Percentiles rank a stretch among this genome's conserved stretches.
These are phyloP conservation scores for Hemibagrus wyckioides DNA, from an alignment of 2,113 vertebrate genomes.

Conservation along the genomic window DNA sequence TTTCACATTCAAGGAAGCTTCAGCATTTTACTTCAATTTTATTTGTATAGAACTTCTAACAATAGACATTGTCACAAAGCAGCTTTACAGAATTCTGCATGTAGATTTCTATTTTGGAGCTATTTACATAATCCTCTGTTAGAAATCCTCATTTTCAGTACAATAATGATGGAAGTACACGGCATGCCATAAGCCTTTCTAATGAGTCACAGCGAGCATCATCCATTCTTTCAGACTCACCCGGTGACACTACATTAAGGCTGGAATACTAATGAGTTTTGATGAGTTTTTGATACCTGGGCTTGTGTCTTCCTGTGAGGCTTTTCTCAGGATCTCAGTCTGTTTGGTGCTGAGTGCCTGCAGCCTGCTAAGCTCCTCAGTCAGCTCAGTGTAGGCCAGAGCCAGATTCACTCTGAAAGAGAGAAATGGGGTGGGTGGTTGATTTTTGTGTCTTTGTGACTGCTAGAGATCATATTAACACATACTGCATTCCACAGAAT, in stretches of 20 bases:
- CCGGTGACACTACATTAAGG: not conserved
- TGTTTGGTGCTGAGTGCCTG: slow-evolving; percentile 87
- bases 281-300: slow-evolving; percentile 63
- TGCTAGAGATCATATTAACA: too few relatives aligned
- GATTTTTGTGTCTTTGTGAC: not conserved
- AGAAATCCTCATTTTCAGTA: not conserved
- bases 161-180: not conserved
- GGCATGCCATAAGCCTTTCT: not conserved
- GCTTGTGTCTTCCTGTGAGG: slow-evolving; percentile 85
- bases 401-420: slow-evolving; percentile 88
- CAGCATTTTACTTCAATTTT: not conserved
- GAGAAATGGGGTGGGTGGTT: slow-evolving; percentile 2
- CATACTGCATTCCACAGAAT: not conserved
- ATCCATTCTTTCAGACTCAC: not conserved
- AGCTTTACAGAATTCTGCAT: not conserved
- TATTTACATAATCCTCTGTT: not conserved
- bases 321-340: slow-evolving; percentile 87
- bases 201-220: slow-evolving; percentile 7
- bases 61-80: not conserved
- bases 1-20: not conserved
- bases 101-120: not conserved
- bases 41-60: not conserved
- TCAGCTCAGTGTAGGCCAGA: slow-evolving; percentile 95
- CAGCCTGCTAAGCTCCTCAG: slow-evolving; percentile 89
- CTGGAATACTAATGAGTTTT: not conserved